Conservation (phyloP, 2,113 vertebrate genomes). For the Cyanocitta stelleri region DNA sequence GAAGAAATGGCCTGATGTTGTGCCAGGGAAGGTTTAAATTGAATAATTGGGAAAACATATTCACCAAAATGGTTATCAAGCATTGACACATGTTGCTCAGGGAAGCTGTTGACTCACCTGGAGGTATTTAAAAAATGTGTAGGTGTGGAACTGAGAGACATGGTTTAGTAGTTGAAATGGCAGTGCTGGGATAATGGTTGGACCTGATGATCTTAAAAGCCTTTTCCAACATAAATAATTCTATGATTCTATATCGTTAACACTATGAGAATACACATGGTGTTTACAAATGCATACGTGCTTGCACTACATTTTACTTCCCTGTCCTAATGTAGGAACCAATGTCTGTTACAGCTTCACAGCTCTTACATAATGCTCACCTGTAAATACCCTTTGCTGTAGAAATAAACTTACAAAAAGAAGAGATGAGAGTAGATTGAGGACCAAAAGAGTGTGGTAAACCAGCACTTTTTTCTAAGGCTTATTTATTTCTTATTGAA, state of each 20-base stretch:
- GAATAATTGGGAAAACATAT: background rate
- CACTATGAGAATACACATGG: background rate
- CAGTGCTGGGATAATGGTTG: background rate
- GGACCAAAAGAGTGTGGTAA: background rate
- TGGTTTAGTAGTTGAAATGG: background rate
- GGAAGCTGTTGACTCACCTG: background rate
- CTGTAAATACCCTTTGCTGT: background rate
- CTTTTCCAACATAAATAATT: background rate
- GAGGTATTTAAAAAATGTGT: background rate
- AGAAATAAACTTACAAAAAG: background rate
- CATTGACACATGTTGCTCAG: background rate
- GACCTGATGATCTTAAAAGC: background rate
- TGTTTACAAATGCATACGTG: background rate
- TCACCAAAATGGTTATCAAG: background rate
- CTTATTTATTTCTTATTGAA: background rate
- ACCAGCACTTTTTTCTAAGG: background rate
- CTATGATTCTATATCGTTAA: background rate
- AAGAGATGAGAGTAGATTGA: background rate
- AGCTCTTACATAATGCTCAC: background rate
- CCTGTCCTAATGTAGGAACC: background rate
- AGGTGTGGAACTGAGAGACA: background rate
- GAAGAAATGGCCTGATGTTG: background rate
- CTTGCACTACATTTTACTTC: background rate
- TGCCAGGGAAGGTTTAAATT: background rate
- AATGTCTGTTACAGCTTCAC: background rate